phyloP scores from a whole-genome alignment of 2,113 vertebrate genomes.

The Perognathus longimembris region DNA sequence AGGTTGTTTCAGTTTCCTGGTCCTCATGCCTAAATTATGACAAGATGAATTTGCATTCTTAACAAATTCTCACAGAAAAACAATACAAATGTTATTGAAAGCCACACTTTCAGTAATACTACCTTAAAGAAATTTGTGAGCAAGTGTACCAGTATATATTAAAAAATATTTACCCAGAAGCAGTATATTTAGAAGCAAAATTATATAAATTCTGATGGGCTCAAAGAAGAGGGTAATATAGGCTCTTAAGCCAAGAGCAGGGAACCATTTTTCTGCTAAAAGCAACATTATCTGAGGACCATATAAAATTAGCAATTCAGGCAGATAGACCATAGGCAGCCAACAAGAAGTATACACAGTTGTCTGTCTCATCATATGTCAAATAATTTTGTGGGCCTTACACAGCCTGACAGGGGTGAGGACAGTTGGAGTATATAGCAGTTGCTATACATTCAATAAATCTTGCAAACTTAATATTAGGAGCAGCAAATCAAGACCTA shows the following conservation, averaged over 20 bases:
- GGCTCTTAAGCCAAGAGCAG: neutral
- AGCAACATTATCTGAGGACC: no score
- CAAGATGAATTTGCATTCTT: neutral
- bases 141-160: neutral
- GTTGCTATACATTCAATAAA: neutral
- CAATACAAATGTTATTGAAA: neutral
- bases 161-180: slow-evolving; percentile 9
- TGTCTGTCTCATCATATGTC: no score
- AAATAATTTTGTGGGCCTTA: no score
- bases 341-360: no score
- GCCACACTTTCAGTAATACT: neutral
- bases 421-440: no score
- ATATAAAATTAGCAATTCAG: no score
- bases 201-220: neutral
- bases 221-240: neutral
- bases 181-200: neutral
- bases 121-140: neutral
- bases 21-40: neutral
- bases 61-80: neutral
- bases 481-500: neutral
- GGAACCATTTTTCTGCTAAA: no score
- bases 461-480: slow-evolving; percentile 30
- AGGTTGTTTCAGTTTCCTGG: neutral
- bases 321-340: no score
- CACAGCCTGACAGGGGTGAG: no score